These are phyloP conservation scores for Perca schrenkii DNA, from an alignment of 2,113 vertebrate species.

Conservation along the genomic window DNA sequence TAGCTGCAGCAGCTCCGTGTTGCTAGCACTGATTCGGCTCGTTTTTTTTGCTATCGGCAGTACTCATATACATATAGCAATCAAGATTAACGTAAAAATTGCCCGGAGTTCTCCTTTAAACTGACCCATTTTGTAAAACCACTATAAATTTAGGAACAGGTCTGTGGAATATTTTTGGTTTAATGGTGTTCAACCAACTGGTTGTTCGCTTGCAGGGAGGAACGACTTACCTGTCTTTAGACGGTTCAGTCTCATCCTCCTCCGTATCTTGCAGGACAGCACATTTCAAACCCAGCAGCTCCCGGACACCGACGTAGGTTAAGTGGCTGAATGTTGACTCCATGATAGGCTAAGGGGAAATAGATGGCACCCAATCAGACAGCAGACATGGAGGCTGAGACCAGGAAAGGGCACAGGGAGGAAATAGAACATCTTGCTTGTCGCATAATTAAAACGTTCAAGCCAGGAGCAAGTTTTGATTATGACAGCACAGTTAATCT, in stretches of 20 bases:
- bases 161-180: not conserved
- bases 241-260: slow-evolving; percentile 39
- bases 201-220: not conserved
- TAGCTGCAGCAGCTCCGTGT: too few relatives aligned
- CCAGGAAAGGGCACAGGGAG: slow-evolving; percentile 46
- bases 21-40: too few relatives aligned
- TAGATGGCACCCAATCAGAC: slow-evolving; percentile 54
- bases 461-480: slow-evolving; percentile 64
- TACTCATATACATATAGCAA: too few relatives aligned
- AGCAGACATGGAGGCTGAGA: slow-evolving; percentile 22
- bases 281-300: slow-evolving; percentile 42
- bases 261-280: slow-evolving; percentile 40
- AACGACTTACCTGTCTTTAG: slow-evolving; percentile 36
- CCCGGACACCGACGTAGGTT: slow-evolving; percentile 44
- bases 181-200: not conserved
- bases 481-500: slow-evolving; percentile 64
- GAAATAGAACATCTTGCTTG: slow-evolving; percentile 61
- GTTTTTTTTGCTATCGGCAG: too few relatives aligned
- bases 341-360: slow-evolving; percentile 53
- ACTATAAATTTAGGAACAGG: not conserved
- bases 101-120: too few relatives aligned
- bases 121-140: slow-evolving; percentile 26
- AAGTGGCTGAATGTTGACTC: slow-evolving; percentile 68
- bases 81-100: too few relatives aligned
- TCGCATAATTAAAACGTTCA: slow-evolving; percentile 72